A percentile compares a stretch with the other conserved stretches of the same genome.
phyloP scores from a whole-genome alignment of 2,888 invertebrate species.

The Xestia ashworthii region DNA sequence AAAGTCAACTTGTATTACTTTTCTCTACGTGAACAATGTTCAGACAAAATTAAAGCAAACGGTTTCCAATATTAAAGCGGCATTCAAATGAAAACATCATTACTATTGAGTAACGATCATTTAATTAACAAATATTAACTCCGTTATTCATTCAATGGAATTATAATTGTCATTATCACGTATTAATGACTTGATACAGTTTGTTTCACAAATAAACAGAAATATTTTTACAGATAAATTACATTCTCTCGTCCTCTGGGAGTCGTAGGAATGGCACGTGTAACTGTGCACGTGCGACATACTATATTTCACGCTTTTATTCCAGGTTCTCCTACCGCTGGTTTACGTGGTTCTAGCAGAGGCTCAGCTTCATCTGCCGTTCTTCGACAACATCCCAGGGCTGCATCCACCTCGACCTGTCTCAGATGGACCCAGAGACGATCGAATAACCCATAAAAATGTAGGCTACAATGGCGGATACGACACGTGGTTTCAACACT shows the following conservation, averaged over 20 bases:
- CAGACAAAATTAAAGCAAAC: not conserved
- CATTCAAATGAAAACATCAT: not conserved
- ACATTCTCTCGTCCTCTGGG: not conserved
- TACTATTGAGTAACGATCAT: not conserved
- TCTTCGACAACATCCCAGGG: conserved; percentile 23
- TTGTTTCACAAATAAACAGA: not conserved
- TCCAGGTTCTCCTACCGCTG: conserved; percentile 58
- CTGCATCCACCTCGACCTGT: not conserved
- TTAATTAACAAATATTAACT: not conserved
- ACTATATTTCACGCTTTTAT: conserved; percentile 10
- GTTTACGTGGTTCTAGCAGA: conserved; percentile 34
- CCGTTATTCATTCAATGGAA: not conserved
- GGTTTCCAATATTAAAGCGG: not conserved
- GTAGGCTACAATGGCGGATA: not conserved
- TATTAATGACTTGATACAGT: not conserved
- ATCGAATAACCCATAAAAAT: not conserved
- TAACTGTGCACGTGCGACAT: not conserved
- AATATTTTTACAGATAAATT: conserved; percentile 23
- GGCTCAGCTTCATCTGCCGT: conserved; percentile 13
- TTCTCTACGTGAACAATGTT: not conserved
- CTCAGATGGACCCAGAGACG: not conserved
- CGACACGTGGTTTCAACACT: conserved; percentile 30
- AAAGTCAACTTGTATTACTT: not conserved
- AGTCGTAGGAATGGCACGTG: not conserved
- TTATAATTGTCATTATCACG: not conserved